phyloP scores from a whole-genome alignment of 1,140 invertebrate genomes.

The Philopotamus ludificatus region DNA sequence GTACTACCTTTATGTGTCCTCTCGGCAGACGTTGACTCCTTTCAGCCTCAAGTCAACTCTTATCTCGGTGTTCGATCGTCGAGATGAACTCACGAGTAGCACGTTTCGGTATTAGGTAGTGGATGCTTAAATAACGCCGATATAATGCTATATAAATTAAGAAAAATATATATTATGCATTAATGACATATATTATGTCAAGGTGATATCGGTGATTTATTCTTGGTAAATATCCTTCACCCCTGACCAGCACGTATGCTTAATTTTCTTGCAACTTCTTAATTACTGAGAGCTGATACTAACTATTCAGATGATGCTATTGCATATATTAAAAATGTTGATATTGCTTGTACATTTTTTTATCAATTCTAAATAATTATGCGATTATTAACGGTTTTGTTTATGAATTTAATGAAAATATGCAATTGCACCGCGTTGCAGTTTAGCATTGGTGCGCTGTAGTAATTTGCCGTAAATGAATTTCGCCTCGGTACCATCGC shows the following conservation, averaged over 20 bases:
- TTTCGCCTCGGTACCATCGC: too few species aligned
- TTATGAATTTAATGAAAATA: too few species aligned
- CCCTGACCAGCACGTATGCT: conserved; percentile 23
- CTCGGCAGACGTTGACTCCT: conserved; percentile 19
- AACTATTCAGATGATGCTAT: conserved; percentile 10
- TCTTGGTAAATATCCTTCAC: conserved; percentile 13
- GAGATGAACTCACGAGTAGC: conserved; percentile 20
- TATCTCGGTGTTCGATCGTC: conserved; percentile 18
- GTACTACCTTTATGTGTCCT: conserved; percentile 24
- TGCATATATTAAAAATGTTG: too few species aligned
- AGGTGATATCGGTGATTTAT: neutral
- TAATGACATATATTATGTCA: neutral
- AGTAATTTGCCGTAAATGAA: too few species aligned
- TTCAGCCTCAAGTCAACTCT: neutral
- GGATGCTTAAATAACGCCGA: too few species aligned
- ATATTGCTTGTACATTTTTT: too few species aligned
- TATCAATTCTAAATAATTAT: too few species aligned
- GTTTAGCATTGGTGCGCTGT: too few species aligned
- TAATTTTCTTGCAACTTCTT: conserved; percentile 25
- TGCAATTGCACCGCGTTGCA: too few species aligned
- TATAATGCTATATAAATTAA: too few species aligned
- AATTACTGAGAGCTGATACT: conserved; percentile 15
- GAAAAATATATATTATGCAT: too few species aligned
- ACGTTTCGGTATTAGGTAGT: conserved; percentile 11
- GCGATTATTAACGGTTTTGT: too few species aligned